Base-by-base conservation (phyloP, 2,888 invertebrate species). In the Tiliacea aurago region DNA sequence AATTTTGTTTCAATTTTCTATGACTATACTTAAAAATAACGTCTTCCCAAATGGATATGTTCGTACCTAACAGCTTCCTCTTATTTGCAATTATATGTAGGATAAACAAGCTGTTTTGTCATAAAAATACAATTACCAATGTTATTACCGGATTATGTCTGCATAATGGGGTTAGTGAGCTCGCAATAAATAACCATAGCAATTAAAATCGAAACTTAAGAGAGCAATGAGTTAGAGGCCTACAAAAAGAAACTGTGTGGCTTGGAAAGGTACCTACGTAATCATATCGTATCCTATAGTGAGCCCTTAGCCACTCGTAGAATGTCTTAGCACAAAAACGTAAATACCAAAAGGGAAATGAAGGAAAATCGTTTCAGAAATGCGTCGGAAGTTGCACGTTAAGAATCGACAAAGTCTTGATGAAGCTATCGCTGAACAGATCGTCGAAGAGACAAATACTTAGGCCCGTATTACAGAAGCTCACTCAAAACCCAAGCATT, bases 81-180 rank as follows among this genome's bases (percentile, higher is more conserved):
- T 41, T 28, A 18, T 51, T 66, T 58, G 23, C 23, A 76, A 56
- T 56, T 49, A 65, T 62, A 49, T 28, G 28, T 28, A n/a, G n/a
- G n/a, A 28, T 49, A 49, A 56, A 76, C 77, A 43, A 76, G 47
- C 28, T 43, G 33, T 65, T 20, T 43, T 56, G 56, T 23, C 56
- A 56, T 76, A 49, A 76, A 76, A 49, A 49, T 49, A 23, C 28
- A 55, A 47, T 41, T 62, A 45, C 47, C 20, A 58, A 43, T 51
- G 51, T 75, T 74, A 43, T 49, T 73, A 37, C 49, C 49, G 15
- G 15, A 53, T 75, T 53, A 73, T 53, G 63, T 6, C 18, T 13
- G 45, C 11, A 47, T 4, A 73, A 55, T 55, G 28, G 37, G 76
- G 76, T 76, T 47, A 64, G 64, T 28, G 45, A 64, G 73, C 45